phyloP scores from a whole-genome alignment of 2,113 vertebrate species.

The Strix uralensis region DNA sequence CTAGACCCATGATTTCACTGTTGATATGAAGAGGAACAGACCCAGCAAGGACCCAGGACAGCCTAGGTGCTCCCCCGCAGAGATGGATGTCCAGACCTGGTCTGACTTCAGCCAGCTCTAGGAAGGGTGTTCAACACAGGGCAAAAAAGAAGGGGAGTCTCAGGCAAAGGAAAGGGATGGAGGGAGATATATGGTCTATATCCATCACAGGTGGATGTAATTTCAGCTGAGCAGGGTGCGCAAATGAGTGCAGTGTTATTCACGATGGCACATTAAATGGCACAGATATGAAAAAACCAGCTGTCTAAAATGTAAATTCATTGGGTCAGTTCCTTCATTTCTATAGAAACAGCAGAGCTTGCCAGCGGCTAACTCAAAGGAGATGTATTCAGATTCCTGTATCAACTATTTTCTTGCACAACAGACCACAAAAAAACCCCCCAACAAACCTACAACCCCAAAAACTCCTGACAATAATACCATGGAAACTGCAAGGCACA shows the following conservation, averaged over 20 bases:
- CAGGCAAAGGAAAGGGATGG: neutral
- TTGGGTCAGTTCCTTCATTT: conserved; percentile 28
- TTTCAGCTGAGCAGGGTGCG: conserved; percentile 6
- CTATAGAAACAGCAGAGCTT: conserved; percentile 47
- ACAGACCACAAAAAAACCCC: neutral
- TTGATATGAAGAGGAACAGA: neutral
- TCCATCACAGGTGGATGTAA: neutral
- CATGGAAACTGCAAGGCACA: neutral
- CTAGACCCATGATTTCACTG: neutral
- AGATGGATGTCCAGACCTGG: neutral
- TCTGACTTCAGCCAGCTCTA: neutral
- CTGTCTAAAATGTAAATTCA: conserved; percentile 22
- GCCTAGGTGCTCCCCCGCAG: neutral
- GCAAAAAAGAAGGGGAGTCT: neutral
- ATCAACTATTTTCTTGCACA: conserved; percentile 60
- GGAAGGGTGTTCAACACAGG: neutral
- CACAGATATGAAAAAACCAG: neutral
- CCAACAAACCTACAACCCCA: neutral
- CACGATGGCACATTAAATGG: neutral
- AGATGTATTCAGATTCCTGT: conserved; percentile 16
- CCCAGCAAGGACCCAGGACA: neutral
- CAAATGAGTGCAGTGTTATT: neutral
- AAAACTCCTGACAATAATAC: neutral
- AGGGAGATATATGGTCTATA: neutral
- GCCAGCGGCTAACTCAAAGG: conserved; percentile 53